Conservation (phyloP, 1,140 invertebrate genomes). For the Alviniconcha marisindica region DNA sequence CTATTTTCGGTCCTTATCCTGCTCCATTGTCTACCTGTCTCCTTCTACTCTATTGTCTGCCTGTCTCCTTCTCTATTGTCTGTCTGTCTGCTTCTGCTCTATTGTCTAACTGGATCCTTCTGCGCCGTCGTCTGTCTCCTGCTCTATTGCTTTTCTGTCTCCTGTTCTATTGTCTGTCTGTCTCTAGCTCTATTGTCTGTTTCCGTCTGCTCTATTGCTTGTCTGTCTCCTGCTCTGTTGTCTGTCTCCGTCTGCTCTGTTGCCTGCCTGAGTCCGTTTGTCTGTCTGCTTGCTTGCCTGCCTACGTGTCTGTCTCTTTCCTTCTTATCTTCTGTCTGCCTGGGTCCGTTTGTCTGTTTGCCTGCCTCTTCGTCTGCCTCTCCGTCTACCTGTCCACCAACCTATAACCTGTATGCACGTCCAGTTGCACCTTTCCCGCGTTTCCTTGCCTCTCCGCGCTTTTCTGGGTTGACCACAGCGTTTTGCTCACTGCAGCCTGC, state of each 20-base stretch:
- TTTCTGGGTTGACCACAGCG: too few species aligned
- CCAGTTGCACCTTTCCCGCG: too few species aligned
- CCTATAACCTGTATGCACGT: too few species aligned
- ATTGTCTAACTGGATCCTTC: not conserved
- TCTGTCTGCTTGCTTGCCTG: not conserved
- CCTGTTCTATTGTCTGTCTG: not conserved
- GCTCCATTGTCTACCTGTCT: too few species aligned
- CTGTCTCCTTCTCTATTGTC: too few species aligned
- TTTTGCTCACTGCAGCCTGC: too few species aligned
- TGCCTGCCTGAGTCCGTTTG: not conserved
- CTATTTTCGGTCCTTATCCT: too few species aligned
- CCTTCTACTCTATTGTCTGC: too few species aligned
- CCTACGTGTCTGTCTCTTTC: not conserved
- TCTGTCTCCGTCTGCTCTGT: not conserved
- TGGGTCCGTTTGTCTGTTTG: not conserved
- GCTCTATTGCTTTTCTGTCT: not conserved
- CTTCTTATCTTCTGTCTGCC: not conserved
- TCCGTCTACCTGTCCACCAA: not conserved
- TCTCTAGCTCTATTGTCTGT: not conserved
- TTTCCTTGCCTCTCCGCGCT: too few species aligned
- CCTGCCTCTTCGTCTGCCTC: not conserved
- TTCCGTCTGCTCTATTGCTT: not conserved
- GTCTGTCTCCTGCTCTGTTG: not conserved
- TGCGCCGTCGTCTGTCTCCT: not conserved
- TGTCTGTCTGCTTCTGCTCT: too few species aligned